phyloP scores from a whole-genome alignment of 2,888 invertebrate species.

The Tenodera sinensis region DNA sequence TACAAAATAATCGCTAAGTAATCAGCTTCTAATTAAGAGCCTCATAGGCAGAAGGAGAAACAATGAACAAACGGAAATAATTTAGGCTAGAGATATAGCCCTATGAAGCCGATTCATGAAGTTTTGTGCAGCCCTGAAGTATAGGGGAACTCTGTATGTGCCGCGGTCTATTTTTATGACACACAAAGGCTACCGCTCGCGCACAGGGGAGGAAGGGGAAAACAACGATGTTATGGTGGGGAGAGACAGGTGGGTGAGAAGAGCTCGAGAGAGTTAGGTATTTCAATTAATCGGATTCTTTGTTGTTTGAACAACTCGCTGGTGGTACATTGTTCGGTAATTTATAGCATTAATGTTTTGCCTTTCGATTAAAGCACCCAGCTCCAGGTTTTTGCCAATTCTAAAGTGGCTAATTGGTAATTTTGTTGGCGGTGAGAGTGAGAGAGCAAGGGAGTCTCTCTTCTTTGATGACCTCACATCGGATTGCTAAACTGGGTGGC shows the following conservation, averaged over 20 bases:
- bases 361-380: background rate
- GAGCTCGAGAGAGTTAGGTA: background rate
- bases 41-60: no score
- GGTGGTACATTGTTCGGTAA: background rate
- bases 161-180: background rate
- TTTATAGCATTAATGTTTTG: background rate
- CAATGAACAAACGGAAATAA: no score
- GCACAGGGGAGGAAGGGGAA: background rate
- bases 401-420: slow-evolving; percentile 13
- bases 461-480: background rate
- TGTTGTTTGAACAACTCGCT: background rate
- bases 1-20: no score
- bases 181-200: background rate
- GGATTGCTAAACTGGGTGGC: background rate
- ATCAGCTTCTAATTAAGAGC: no score
- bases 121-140: background rate
- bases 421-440: background rate
- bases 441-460: background rate
- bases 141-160: background rate
- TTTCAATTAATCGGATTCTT: slow-evolving; percentile 3
- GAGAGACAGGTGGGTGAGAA: slow-evolving; percentile 1
- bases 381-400: background rate
- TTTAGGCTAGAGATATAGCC: no score
- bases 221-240: background rate
- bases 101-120: no score